Percentiles rank a stretch among this genome's conserved stretches.
phyloP scores from a whole-genome alignment of 2,113 vertebrate species.

The Istiophorus platypterus region DNA sequence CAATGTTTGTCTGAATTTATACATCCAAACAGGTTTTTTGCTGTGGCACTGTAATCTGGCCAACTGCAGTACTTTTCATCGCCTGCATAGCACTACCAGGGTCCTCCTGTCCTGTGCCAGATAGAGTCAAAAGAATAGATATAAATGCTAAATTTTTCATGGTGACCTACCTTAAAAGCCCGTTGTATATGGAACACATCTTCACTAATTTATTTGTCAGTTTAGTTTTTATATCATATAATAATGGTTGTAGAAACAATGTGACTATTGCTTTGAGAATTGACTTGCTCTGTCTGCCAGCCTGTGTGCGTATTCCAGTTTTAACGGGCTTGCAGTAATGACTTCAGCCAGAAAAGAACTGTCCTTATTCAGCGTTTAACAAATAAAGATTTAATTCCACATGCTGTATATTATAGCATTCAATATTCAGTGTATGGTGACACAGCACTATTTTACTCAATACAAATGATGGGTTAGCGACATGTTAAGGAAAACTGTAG shows the following conservation, averaged over 20 bases:
- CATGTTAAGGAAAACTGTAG: not conserved
- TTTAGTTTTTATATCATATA: slow-evolving; percentile 1
- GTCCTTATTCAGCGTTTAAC: not conserved
- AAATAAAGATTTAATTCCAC: not conserved
- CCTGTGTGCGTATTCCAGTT: not conserved
- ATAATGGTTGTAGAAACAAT: not conserved
- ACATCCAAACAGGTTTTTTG: slow-evolving; percentile 46
- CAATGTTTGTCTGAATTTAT: slow-evolving; percentile 55
- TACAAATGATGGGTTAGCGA: accelerated
- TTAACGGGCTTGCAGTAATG: too few species aligned
- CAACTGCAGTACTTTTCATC: slow-evolving; percentile 45
- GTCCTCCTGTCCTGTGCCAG: slow-evolving; percentile 12
- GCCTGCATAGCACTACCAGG: slow-evolving; percentile 18
- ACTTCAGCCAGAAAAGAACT: not conserved
- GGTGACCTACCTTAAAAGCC: not conserved
- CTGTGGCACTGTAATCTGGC: slow-evolving; percentile 36
- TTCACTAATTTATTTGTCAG: slow-evolving; percentile 18
- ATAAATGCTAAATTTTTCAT: slow-evolving; percentile 31
- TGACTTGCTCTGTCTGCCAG: not conserved
- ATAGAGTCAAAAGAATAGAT: slow-evolving; percentile 15
- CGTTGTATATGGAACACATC: not conserved
- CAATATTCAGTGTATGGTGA: not conserved
- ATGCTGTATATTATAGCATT: not conserved
- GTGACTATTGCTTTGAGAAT: not conserved
- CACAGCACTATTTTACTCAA: not conserved